These are phyloP conservation scores for Leptoteleia sp. DNA, from an alignment of 1,140 invertebrate genomes.

Conservation along the genomic window DNA sequence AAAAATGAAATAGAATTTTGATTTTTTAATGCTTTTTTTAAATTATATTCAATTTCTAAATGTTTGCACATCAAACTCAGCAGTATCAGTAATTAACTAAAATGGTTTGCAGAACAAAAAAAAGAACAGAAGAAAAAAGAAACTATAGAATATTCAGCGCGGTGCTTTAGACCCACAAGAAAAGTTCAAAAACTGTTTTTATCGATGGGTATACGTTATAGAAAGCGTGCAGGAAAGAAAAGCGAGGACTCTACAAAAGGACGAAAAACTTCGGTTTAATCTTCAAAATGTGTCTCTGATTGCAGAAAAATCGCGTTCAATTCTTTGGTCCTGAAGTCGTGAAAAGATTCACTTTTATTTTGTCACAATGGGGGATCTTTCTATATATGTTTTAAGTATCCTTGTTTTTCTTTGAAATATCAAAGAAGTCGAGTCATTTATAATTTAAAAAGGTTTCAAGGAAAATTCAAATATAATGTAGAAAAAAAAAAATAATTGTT, in stretches of 20 bases:
- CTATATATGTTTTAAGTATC: conserved; percentile 14
- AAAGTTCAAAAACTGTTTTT: conserved; percentile 28
- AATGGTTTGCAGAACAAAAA: too few species aligned
- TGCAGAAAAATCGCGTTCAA: conserved; percentile 34
- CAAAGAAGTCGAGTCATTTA: neutral
- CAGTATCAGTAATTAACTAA: too few species aligned
- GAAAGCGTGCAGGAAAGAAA: conserved; percentile 26
- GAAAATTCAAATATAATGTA: too few species aligned
- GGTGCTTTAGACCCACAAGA: conserved; percentile 17
- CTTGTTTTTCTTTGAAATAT: neutral
- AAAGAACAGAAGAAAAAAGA: too few species aligned
- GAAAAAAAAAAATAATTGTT: too few species aligned
- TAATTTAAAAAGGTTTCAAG: too few species aligned
- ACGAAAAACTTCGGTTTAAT: conserved; percentile 48
- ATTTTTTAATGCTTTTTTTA: too few species aligned
- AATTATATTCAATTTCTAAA: too few species aligned
- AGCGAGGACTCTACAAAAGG: conserved; percentile 4
- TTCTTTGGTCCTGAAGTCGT: conserved; percentile 11
- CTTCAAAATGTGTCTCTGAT: conserved; percentile 49
- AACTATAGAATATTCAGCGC: neutral
- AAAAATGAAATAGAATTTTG: too few species aligned
- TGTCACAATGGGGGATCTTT: conserved; percentile 18
- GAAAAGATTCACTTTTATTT: conserved; percentile 48
- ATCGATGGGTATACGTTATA: conserved; percentile 27
- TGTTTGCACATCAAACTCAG: too few species aligned